Evolutionary conservation across 2,797 vertebrate species (phyloP).

Genomic region (Syncerus caffer): DNA sequence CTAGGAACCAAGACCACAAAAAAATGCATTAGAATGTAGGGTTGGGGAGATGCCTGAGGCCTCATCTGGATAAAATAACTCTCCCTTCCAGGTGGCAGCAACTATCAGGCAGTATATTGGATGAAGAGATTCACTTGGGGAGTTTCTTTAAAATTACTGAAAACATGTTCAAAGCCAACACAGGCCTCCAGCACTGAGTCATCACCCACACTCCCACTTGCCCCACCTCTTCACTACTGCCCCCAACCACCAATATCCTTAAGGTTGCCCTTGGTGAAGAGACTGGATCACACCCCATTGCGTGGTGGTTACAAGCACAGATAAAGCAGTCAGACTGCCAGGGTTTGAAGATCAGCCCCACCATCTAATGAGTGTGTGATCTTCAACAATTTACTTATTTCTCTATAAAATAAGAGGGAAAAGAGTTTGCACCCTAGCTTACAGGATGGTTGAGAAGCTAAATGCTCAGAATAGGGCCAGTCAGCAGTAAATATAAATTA

Average conservation of each 20-base stretch:
- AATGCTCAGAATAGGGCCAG: background rate
- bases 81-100: background rate
- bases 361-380: background rate
- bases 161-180: background rate
- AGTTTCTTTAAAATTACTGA: background rate
- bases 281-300: background rate
- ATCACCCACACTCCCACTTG: background rate
- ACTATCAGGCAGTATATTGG: background rate
- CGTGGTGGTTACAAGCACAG: background rate
- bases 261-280: background rate
- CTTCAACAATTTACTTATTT: background rate
- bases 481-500: background rate
- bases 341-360: background rate
- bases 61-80: background rate
- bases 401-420: background rate
- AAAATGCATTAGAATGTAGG: background rate
- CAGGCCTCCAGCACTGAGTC: background rate
- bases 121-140: background rate
- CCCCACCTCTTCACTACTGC: background rate
- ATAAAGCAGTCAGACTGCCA: background rate
- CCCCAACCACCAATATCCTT: background rate
- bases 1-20: background rate
- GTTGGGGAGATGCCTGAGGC: background rate
- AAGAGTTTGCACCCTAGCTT: background rate
- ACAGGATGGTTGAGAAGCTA: background rate